Evolutionary conservation across 1,140 invertebrate species (phyloP).

Genomic region (Prorops nasuta): DNA sequence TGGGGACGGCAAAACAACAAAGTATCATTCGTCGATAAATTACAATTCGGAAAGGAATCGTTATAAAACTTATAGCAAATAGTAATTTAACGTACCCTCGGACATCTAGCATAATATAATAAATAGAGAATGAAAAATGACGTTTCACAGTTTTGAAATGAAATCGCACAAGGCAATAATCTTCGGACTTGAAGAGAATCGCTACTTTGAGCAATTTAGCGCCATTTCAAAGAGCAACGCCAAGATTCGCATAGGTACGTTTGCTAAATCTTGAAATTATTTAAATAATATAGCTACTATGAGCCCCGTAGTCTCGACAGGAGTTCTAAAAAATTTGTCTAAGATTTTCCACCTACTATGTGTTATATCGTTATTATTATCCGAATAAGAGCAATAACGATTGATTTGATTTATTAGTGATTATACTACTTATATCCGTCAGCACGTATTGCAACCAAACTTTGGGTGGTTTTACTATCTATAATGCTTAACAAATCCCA

Average conservation of each 20-base stretch:
- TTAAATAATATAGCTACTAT: constrained; percentile 44
- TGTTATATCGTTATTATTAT: constrained; percentile 35
- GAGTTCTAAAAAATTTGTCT: constrained; percentile 51
- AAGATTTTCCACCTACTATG: constrained; percentile 41
- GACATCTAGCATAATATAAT: constrained; percentile 14
- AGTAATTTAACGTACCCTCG: constrained; percentile 20
- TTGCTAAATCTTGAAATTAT: constrained; percentile 20
- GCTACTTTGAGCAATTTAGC: constrained; percentile 2
- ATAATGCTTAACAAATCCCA: constrained; percentile 25
- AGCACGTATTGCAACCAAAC: constrained; percentile 30
- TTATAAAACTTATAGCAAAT: constrained; percentile 20
- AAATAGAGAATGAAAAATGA: constrained; percentile 7
- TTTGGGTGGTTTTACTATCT: constrained; percentile 28
- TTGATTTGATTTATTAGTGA: constrained; percentile 38
- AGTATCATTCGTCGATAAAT: constrained; percentile 53
- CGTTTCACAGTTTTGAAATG: constrained; percentile 11
- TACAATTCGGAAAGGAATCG: constrained; percentile 31
- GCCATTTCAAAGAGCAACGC: constrained; percentile 6
- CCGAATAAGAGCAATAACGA: constrained; percentile 32
- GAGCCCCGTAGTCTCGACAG: constrained; percentile 45
- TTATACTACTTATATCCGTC: constrained; percentile 30
- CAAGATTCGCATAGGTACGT: constrained; percentile 25
- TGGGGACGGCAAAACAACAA: constrained; percentile 53
- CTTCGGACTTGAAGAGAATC: too few relatives aligned
- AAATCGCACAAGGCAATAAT: constrained; percentile 24